phyloP scores from a whole-genome alignment of 64 coral and sea anemone genomes.

The Acropora tenuis region DNA sequence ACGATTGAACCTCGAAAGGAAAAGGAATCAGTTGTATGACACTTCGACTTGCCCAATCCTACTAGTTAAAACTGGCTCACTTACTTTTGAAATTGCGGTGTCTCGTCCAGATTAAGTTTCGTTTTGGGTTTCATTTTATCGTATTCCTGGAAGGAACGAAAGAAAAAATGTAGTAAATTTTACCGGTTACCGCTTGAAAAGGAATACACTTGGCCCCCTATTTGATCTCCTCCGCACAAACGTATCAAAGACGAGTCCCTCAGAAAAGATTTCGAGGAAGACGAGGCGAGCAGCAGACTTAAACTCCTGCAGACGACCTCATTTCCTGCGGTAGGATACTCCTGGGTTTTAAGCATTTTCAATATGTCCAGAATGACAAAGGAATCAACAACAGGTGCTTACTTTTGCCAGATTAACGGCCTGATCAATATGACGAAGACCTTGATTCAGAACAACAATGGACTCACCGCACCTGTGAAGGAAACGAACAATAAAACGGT shows the following conservation, averaged over 20 bases:
- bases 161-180: not conserved
- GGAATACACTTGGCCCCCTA: no score
- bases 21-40: no score
- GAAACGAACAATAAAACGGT: not conserved
- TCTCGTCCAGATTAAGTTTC: slow-evolving; percentile 77
- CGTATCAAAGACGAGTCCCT: no score
- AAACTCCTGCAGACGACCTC: no score
- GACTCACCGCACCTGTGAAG: slow-evolving; percentile 83
- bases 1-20: no score
- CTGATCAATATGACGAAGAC: slow-evolving; percentile 57
- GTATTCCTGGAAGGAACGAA: slow-evolving; percentile 71
- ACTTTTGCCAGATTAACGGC: slow-evolving; percentile 76
- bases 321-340: no score
- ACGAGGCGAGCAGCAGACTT: no score
- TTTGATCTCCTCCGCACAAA: no score
- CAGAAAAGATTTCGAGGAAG: no score
- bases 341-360: no score
- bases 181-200: no score
- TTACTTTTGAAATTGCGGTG: slow-evolving; percentile 63
- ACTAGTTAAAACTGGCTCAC: not conserved
- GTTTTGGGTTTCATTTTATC: slow-evolving; percentile 92
- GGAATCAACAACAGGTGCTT: not conserved
- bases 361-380: not conserved
- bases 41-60: no score
- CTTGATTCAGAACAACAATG: slow-evolving; percentile 79